Percentiles rank a stretch among this genome's conserved stretches.
phyloP scores from a whole-genome alignment of 2,888 invertebrate genomes.

The Orthonychiurus folsomi region DNA sequence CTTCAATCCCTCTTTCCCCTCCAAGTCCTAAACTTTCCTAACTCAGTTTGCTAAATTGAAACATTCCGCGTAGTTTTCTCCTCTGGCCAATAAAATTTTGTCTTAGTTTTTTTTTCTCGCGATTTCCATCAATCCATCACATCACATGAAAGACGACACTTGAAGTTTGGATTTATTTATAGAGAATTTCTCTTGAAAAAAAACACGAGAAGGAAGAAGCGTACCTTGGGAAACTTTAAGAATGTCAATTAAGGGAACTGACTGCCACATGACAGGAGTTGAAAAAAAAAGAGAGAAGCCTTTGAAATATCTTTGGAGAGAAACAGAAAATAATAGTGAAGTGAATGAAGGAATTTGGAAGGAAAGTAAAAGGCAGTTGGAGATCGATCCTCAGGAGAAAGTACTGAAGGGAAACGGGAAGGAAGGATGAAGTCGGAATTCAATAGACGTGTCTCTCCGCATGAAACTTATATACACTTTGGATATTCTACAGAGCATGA shows the following conservation, averaged over 20 bases:
- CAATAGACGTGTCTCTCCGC: neutral
- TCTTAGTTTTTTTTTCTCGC: no score
- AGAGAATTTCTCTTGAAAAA: no score
- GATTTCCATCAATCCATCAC: no score
- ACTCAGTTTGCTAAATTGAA: slow-evolving; percentile 4
- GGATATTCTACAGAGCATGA: slow-evolving; percentile 15
- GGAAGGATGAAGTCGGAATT: slow-evolving; percentile 7
- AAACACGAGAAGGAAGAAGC: no score
- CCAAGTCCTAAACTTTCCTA: slow-evolving; percentile 3
- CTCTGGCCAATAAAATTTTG: no score
- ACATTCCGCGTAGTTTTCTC: no score
- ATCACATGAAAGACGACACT: no score
- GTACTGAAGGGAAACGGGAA: slow-evolving; percentile 3
- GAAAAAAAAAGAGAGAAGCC: no score
- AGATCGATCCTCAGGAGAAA: neutral
- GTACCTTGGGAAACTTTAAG: no score
- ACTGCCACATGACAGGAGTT: no score
- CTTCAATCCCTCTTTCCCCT: slow-evolving; percentile 1
- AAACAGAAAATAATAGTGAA: neutral
- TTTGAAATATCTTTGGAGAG: neutral
- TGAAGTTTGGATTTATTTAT: no score
- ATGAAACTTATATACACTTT: slow-evolving; percentile 16
- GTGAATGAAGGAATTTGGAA: slow-evolving; percentile 4
- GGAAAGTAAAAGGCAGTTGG: neutral
- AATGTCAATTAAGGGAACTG: no score